A percentile compares a stretch with the other conserved stretches of the same genome.
These are phyloP conservation scores for Rhinatrema bivittatum DNA, from an alignment of 2,797 vertebrate species.

Conservation along the genomic window DNA sequence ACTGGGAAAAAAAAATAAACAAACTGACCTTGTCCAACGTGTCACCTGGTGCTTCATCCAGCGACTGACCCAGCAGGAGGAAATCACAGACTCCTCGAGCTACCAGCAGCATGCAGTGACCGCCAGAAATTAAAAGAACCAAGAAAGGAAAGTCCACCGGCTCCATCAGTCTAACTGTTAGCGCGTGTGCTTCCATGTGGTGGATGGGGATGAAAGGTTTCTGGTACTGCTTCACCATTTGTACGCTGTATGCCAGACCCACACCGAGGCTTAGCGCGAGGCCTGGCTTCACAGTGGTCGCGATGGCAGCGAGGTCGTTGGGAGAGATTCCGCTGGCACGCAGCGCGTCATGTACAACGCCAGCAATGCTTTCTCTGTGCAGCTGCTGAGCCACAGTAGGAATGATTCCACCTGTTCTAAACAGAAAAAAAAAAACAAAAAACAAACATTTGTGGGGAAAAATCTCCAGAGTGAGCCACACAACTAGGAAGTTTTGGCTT, in stretches of 20 bases:
- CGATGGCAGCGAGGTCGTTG: conserved; percentile 71
- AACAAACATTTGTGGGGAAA: too few relatives aligned
- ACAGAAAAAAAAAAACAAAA: conserved; percentile 18
- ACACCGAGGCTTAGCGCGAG: conserved; percentile 77
- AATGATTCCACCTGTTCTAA: conserved; percentile 85
- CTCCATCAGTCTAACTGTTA: conserved; percentile 77
- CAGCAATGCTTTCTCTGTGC: conserved; percentile 77
- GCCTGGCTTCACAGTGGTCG: conserved; percentile 87
- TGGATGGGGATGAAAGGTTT: conserved; percentile 91
- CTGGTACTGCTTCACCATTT: conserved; percentile 60
- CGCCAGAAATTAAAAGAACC: conserved; percentile 86
- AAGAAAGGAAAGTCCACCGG: conserved; percentile 81
- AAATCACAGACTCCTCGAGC: conserved; percentile 80
- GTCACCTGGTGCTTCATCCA: conserved; percentile 86
- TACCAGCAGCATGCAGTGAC: conserved; percentile 83
- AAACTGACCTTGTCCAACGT: conserved; percentile 86
- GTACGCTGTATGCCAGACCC: conserved; percentile 73
- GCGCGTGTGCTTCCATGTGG: conserved; percentile 95
- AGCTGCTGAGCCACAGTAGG: conserved; percentile 83
- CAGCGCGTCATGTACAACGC: conserved; percentile 75
- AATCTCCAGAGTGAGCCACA: too few relatives aligned
- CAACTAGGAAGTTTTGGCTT: too few relatives aligned
- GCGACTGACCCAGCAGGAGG: conserved; percentile 75
- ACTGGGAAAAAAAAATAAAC: too few relatives aligned
- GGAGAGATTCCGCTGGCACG: conserved; percentile 52